phyloP scores from a whole-genome alignment of 2,888 invertebrate species.

The Metallyticus violacea region DNA sequence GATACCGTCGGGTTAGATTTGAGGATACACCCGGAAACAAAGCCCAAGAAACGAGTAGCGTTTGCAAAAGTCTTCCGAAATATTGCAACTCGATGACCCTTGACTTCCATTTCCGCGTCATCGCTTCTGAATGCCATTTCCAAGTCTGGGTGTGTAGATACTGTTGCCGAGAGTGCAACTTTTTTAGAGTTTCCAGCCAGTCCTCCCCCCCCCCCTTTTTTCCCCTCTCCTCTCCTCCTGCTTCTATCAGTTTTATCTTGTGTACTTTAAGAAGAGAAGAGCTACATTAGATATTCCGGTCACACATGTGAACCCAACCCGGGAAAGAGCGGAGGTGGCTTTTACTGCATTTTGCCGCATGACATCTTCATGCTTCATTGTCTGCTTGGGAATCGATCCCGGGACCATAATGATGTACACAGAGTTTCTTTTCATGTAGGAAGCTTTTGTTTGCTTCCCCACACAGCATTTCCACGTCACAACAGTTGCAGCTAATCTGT shows the following conservation, averaged over 20 bases:
- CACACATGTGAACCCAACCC: background rate
- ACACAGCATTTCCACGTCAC: too few relatives aligned
- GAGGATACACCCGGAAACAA: background rate
- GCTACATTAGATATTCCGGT: too few relatives aligned
- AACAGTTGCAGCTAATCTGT: background rate
- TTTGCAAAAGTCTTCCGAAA: background rate
- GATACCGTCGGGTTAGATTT: background rate
- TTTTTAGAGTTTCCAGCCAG: too few relatives aligned
- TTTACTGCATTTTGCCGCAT: background rate
- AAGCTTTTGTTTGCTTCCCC: background rate
- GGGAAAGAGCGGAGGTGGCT: background rate
- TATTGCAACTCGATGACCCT: background rate
- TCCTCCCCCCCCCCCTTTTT: too few relatives aligned
- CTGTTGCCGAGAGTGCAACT: background rate
- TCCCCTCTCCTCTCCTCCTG: too few relatives aligned
- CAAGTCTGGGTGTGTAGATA: background rate
- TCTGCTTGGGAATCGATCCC: background rate
- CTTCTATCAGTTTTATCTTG: background rate
- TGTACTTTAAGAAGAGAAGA: background rate
- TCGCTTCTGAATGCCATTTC: background rate
- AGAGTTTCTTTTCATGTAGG: background rate
- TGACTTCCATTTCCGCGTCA: background rate
- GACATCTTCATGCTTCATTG: background rate
- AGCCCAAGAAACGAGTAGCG: too few relatives aligned
- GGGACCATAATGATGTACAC: background rate